Percentiles rank a stretch among this genome's conserved stretches.
Conservation (phyloP, 2,113 vertebrate genomes). For the Hyaena hyaena region DNA sequence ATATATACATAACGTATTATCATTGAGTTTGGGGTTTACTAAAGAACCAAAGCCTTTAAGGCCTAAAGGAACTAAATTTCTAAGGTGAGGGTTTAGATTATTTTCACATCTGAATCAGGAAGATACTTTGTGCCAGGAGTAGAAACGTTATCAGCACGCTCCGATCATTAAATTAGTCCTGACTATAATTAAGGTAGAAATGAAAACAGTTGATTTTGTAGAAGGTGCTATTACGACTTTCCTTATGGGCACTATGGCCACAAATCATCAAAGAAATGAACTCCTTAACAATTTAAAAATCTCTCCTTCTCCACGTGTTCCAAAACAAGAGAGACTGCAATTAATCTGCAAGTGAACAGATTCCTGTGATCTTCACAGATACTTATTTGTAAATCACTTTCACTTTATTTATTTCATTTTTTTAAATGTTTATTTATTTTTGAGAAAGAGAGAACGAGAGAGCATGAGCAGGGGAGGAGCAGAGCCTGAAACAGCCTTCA, state of each 20-base stretch:
- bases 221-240: not conserved
- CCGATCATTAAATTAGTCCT: not conserved
- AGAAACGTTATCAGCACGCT: not conserved
- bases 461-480: too few relatives aligned
- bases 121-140: not conserved
- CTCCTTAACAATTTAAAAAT: conserved; percentile 17
- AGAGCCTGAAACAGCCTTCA: too few relatives aligned
- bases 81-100: not conserved
- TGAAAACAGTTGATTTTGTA: not conserved
- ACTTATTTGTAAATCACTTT: conserved; percentile 25
- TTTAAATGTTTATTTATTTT: too few relatives aligned
- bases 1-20: not conserved
- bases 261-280: not conserved
- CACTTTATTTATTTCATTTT: conserved; percentile 68
- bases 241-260: not conserved
- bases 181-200: conserved; percentile 7
- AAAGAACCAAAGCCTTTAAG: not conserved
- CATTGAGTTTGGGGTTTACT: not conserved
- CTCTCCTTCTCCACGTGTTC: not conserved
- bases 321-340: not conserved
- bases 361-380: not conserved
- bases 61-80: not conserved
- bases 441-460: too few relatives aligned
- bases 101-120: not conserved
- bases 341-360: not conserved